Conservation (phyloP, 1,140 invertebrate genomes). For the Drosophila pseudoananassae region DNA sequence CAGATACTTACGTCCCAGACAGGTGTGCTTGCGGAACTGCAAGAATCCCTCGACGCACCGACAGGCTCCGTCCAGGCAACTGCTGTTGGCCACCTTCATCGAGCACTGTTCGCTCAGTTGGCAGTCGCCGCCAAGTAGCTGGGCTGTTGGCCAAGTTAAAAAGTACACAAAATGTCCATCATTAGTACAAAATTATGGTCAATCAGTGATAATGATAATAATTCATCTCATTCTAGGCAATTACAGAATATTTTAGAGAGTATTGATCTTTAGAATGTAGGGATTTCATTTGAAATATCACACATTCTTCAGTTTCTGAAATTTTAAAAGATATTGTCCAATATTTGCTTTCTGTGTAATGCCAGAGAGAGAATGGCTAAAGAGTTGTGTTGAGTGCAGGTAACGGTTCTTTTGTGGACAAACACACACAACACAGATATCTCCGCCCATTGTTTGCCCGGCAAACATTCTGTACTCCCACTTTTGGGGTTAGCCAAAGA, state of each 20-base stretch:
- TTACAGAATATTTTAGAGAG: no score
- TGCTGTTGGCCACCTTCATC: constrained; percentile 91
- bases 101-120: constrained; percentile 90
- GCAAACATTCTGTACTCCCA: constrained; percentile 42
- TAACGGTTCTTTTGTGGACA: constrained; percentile 58
- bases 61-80: constrained; percentile 89
- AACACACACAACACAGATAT: constrained; percentile 25
- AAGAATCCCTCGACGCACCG: constrained; percentile 92
- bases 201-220: background rate
- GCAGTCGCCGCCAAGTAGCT: constrained; percentile 91
- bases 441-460: constrained; percentile 48
- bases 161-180: background rate
- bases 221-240: background rate
- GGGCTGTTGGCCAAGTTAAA: constrained; percentile 85
- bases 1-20: constrained; percentile 92
- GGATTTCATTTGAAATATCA: no score
- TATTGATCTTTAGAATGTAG: no score
- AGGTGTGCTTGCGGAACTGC: constrained; percentile 94
- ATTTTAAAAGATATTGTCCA: background rate
- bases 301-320: no score
- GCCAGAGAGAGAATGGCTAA: background rate
- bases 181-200: constrained; percentile 14
- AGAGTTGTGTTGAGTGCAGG: constrained; percentile 19
- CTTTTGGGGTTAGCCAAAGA: constrained; percentile 68
- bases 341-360: constrained; percentile 24